Evolutionary conservation across 2,113 vertebrate species (phyloP), one percentile per base, ranked within the genome.

Genomic region (Cynocephalus volans): DNA sequence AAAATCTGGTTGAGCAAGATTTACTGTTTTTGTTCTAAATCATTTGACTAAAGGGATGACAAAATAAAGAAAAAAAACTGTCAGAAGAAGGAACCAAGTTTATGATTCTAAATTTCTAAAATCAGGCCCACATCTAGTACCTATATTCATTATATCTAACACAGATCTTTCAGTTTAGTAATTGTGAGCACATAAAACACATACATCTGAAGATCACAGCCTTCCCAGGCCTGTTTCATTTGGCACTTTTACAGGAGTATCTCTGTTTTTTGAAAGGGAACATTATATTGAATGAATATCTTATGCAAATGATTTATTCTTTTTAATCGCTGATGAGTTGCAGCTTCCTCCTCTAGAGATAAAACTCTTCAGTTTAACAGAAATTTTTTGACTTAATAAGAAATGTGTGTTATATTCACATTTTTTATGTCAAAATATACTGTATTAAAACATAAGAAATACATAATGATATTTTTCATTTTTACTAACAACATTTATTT

Each of bases 11-110:
- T 76, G 87, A 48, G 11, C 88, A 90, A 91, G 83, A 96, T 97
- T 90, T 98, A 94, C 77, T 93, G 10, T 2, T 33, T 92, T 97
- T 96, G 94, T 72, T 92, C n/a, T 84, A 92, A 97, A 97, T 98
- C 54, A 64, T 28, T 85, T 88, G 79, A 97, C 95, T 96, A 97
- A 97, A 81, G 64, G 82, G 62, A 73, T 91, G 8, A 93, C 8
- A 90, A 67, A 90, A 79, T 31, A 31, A 24, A 21, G 50, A 41
- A 76, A 50, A 76, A 69, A 69, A 69, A 54, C 28, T 67, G 14
- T 28, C 73, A 67, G 17, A 21, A 41, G 15, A 77, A 45, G 26
- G 8, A 82, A 48, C 10, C 6, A 50, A 17, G 13, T 58, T 84
- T 45, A 48, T 33, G 14, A 67, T 52, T 89, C 48, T 73, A 75